These are phyloP conservation scores for Mionectes olivaceus DNA, from an alignment of 2,797 vertebrate genomes.

Conservation along the genomic window DNA sequence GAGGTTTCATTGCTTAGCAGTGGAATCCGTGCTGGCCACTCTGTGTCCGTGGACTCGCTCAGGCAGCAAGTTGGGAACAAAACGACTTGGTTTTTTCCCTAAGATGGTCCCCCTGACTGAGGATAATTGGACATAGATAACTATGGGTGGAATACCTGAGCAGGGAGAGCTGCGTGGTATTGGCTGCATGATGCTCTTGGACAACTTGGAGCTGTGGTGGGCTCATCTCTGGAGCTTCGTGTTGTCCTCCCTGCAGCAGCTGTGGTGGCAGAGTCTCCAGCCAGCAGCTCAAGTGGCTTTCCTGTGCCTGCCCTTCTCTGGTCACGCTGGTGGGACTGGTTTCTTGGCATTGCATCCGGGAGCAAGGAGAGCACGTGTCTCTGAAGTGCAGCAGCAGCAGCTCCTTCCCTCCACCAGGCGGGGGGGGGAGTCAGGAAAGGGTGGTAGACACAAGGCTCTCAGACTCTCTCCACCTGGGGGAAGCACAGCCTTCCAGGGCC, in stretches of 20 bases:
- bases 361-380: background rate
- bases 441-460: too few relatives aligned
- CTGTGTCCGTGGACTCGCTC: background rate
- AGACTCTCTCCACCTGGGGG: too few relatives aligned
- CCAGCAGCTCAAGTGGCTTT: background rate
- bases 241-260: background rate
- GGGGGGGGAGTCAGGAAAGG: too few relatives aligned
- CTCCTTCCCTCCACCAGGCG: too few relatives aligned
- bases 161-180: background rate
- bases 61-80: accelerated
- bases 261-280: background rate
- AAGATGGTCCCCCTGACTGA: background rate
- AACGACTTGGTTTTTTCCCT: background rate
- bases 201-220: too few relatives aligned
- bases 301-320: background rate
- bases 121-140: accelerated
- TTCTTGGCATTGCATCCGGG: background rate
- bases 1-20: background rate
- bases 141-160: background rate
- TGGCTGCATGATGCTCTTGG: background rate
- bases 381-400: too few relatives aligned
- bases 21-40: background rate
- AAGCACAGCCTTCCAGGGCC: too few relatives aligned
- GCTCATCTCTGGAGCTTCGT: background rate
- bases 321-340: background rate